phyloP scores from a whole-genome alignment of 2,113 vertebrate genomes.

The Eptesicus fuscus region DNA sequence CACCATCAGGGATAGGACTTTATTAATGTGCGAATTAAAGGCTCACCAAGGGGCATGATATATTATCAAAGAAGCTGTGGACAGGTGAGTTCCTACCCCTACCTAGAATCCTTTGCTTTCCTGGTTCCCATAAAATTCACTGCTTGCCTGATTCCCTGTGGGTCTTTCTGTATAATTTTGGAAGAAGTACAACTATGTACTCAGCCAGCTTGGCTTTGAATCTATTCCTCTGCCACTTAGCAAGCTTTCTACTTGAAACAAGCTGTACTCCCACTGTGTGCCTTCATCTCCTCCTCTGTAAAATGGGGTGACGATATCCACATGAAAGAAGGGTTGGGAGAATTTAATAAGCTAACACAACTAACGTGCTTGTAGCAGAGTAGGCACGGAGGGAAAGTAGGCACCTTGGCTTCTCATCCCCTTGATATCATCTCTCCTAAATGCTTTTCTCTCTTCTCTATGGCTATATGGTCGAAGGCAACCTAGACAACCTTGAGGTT shows the following conservation, averaged over 20 bases:
- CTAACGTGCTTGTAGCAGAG: background rate
- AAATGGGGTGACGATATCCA: background rate
- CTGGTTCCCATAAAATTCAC: background rate
- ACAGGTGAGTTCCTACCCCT: background rate
- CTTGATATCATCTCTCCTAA: background rate
- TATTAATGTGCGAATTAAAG: background rate
- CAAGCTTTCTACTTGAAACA: background rate
- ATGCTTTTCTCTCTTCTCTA: background rate
- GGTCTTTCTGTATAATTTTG: background rate
- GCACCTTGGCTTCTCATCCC: background rate
- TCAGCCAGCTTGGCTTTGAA: background rate
- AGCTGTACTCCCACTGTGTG: background rate
- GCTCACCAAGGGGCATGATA: background rate
- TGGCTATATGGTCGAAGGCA: background rate
- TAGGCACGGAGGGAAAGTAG: background rate
- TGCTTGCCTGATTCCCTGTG: background rate
- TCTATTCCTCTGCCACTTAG: background rate
- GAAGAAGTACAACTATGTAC: background rate
- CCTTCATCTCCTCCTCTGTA: background rate
- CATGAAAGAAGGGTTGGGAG: background rate
- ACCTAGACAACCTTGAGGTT: background rate
- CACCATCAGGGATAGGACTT: background rate
- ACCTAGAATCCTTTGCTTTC: background rate
- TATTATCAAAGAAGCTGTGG: background rate
- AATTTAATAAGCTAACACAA: background rate